Conservation (phyloP, 2,888 invertebrate species). For the Pollenia amentaria region DNA sequence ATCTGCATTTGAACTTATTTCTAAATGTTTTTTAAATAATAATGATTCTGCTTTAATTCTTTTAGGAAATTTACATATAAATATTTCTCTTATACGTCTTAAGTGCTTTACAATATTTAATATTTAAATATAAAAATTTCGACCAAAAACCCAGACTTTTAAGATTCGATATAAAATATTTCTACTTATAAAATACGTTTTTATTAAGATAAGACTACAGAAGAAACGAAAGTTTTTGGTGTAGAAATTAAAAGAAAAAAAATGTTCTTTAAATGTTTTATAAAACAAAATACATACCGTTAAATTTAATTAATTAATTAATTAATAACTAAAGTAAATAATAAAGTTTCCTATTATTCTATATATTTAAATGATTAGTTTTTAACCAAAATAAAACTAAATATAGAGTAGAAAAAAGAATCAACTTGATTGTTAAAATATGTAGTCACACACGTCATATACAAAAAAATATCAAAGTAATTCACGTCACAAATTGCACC, state of each 20-base stretch:
- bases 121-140: no score
- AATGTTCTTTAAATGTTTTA: constrained; percentile 44
- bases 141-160: not conserved
- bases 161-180: not conserved
- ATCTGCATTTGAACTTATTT: no score
- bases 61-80: no score
- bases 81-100: no score
- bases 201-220: not conserved
- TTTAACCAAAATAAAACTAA: constrained; percentile 28
- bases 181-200: not conserved
- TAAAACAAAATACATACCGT: constrained; percentile 42
- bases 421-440: constrained; percentile 63
- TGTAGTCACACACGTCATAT: constrained; percentile 60
- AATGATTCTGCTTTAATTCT: no score
- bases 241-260: not conserved
- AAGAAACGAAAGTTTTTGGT: constrained; percentile 8
- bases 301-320: constrained; percentile 45
- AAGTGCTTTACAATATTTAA: no score
- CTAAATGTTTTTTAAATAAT: no score
- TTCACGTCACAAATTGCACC: no score
- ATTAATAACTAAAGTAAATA: constrained; percentile 26
- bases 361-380: constrained; percentile 42
- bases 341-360: constrained; percentile 70
- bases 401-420: constrained; percentile 36
- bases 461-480: no score